Conservation (phyloP, 2,113 vertebrate genomes). For the Planiliza haematocheilus region DNA sequence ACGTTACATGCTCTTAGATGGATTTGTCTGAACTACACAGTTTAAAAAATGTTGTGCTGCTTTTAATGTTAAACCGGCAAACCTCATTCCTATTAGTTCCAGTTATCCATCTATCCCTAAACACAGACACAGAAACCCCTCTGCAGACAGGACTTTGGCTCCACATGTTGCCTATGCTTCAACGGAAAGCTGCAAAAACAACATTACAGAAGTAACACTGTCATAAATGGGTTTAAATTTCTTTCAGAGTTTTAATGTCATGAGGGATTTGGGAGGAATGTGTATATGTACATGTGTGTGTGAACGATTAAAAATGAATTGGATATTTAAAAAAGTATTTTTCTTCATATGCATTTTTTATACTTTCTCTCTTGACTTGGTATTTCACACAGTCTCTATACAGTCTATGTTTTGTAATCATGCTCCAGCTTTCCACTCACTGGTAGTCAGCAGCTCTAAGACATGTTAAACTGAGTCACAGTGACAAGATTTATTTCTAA, state of each 20-base stretch:
- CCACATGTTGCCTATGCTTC: background rate
- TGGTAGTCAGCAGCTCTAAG: too few species aligned
- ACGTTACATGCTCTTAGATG: background rate
- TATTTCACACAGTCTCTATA: too few species aligned
- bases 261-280: constrained; percentile 7
- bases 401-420: too few species aligned
- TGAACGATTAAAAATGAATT: constrained; percentile 8
- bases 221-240: background rate
- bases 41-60: background rate
- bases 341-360: too few species aligned
- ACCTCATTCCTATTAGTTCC: background rate
- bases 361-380: too few species aligned
- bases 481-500: too few species aligned
- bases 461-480: too few species aligned
- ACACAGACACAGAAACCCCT: background rate
- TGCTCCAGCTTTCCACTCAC: too few species aligned
- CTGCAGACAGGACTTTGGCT: background rate
- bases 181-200: background rate
- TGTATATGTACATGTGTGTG: constrained; percentile 10
- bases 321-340: constrained; percentile 7
- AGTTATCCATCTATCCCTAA: constrained; percentile 21
- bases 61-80: background rate
- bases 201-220: background rate
- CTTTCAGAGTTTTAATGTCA: background rate
- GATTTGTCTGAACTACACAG: background rate